Base-by-base conservation (phyloP, 2,113 vertebrate species). In the Dromaius novaehollandiae region DNA sequence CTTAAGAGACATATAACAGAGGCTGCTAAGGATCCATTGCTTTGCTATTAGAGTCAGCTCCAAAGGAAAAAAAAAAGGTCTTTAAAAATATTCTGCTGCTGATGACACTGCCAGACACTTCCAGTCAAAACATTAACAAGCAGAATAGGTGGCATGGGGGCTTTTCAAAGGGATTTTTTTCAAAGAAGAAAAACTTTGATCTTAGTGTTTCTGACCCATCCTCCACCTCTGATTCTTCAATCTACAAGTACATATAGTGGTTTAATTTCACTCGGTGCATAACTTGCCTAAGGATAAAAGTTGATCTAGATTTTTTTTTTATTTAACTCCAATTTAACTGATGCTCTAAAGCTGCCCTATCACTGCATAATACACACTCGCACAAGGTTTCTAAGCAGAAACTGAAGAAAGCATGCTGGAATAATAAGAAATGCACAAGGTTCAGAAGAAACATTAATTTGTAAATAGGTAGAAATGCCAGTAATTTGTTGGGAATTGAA, bases 211-310 rank as follows among this genome's bases (percentile, higher is more conserved):
- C 98, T 98, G 98, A 98, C 97, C 97, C 97, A 97, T 98, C 97
- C 98, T 98, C 98, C 98, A 98, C 97, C 97, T 97, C 98, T 95
- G 97, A 98, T 98, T 97, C 97, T 97, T 98, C 98, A 96, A 94
- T 97, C 97, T 98, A 91, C 97, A 97, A 98, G 97, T 97, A 97
- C 95, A 95, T 97, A 98, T 89, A 97, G 97, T 97, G 91, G 97
- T 97, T 98, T 98, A 98, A 98, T 98, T 98, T 98, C 96, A 97
- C 95, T 98, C 98, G 70, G 96, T 94, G 96, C 98, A 98, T 98
- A 98, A 98, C 98, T 98, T 98, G 98, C 98, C 98, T 98, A 97
- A 98, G 98, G 98, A 98, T 97, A 98, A 98, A 98, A 98, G 98
- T 97, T 98, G 98, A 97, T 98, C 97, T 97, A 98, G 98, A 97